Base-by-base conservation (phyloP, 2,113 vertebrate genomes). In the Nanorana parkeri region DNA sequence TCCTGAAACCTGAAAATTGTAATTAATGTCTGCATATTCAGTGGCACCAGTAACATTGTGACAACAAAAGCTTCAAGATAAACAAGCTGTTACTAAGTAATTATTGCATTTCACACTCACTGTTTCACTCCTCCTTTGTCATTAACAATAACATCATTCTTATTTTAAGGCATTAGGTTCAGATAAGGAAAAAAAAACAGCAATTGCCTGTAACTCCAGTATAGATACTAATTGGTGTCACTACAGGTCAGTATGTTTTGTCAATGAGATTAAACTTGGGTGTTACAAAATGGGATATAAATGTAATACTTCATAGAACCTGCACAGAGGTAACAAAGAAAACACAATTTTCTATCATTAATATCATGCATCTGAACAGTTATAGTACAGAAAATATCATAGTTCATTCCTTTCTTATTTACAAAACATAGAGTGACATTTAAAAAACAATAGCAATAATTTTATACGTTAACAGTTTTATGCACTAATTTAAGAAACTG, bases 71-170 rank as follows among this genome's bases (percentile, higher is more conserved):
- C 55, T 71, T 68, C 32, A 71, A 29, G 56, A 51, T 36, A 56
- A 80, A 80, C 77, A 79, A 79, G 77, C 54, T 69, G 77, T 79
- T 79, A 60, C 78, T 71, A 63, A 71, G 78, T 80, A 80, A 80
- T 80, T 80, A 80, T 13, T 80, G 67, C 55, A 71, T 71, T 71
- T 80, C 78, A 71, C 78, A 80, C 55, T 80, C 67, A 80, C 78
- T 71, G 28, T 56, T 13, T 61, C 61, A 32, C 69, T 32, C 61
- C 36, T 20, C 28, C 26, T 68, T 63, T 47, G 52, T 80, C 55
- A 61, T 80, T 80, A 63, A 71, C 55, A 71, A 80, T 71, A 71
- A 80, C 78, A 80, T 80, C 19, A 47, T 71, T 71, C 67, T 80
- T 71, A 29, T 60, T 80, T 71, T 71, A 80, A 56, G 67, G 63